Evolutionary conservation across 2,797 vertebrate genomes (phyloP).

Genomic region (Atherinosoma microstoma): DNA sequence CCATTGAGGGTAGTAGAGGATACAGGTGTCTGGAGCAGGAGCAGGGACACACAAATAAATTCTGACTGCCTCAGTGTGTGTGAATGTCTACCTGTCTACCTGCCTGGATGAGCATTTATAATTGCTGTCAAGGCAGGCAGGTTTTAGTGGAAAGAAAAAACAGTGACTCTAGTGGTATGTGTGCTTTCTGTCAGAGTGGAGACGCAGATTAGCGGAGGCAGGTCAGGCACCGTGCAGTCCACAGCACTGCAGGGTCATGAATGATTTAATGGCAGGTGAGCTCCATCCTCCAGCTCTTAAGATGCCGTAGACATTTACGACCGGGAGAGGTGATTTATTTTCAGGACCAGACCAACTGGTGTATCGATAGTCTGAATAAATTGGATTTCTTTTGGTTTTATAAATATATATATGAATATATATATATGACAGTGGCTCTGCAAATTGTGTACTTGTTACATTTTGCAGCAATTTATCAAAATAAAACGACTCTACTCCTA

Average conservation of each 20-base stretch:
- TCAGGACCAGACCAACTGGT: conserved; percentile 30
- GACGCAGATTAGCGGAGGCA: conserved; percentile 66
- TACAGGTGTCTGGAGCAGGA: conserved; percentile 34
- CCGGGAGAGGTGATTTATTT: conserved; percentile 45
- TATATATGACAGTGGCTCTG: conserved; percentile 25
- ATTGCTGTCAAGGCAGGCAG: conserved; percentile 43
- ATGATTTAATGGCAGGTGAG: conserved; percentile 79
- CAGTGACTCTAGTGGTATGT: conserved; percentile 26
- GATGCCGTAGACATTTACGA: conserved; percentile 49
- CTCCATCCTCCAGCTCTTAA: conserved; percentile 47
- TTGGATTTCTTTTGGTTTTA: conserved; percentile 34
- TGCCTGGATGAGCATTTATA: conserved; percentile 51
- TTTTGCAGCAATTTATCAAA: conserved; percentile 33
- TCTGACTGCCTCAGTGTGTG: conserved; percentile 28
- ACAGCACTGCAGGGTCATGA: conserved; percentile 74
- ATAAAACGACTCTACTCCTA: not conserved
- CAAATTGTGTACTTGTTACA: conserved; percentile 2
- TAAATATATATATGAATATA: no score
- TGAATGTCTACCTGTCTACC: conserved; percentile 23
- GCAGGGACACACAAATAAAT: conserved; percentile 42
- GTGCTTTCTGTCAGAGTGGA: conserved; percentile 45
- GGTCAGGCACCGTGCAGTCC: conserved; percentile 62
- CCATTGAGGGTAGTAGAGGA: conserved; percentile 8
- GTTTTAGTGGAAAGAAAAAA: conserved; percentile 57
- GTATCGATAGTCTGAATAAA: conserved; percentile 41